These are phyloP conservation scores for Orchesella cincta DNA, from an alignment of 1,140 invertebrate species.

Conservation along the genomic window DNA sequence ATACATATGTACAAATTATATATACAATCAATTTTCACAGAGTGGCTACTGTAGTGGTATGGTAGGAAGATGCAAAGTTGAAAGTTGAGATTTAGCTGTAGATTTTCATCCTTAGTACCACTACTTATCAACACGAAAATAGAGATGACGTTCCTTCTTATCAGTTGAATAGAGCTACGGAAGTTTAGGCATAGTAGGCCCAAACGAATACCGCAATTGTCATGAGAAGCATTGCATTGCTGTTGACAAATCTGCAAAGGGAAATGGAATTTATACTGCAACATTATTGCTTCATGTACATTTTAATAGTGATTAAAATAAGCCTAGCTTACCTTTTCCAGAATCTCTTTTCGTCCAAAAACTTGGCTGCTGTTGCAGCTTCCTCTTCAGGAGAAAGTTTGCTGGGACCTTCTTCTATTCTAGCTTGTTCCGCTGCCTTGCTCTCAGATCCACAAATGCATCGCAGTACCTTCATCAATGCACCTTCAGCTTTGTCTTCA, in stretches of 20 bases:
- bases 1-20: too few species aligned
- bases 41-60: too few species aligned
- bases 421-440: constrained; percentile 30
- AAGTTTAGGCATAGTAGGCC: constrained; percentile 53
- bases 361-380: constrained; percentile 50
- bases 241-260: constrained; percentile 52
- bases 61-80: too few species aligned
- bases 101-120: too few species aligned
- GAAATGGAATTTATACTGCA: neutral
- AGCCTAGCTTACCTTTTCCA: constrained; percentile 48
- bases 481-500: constrained; percentile 13
- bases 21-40: too few species aligned
- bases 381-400: constrained; percentile 51
- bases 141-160: too few species aligned
- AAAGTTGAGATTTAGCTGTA: too few species aligned
- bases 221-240: constrained; percentile 52
- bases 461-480: neutral
- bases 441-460: constrained; percentile 35
- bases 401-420: constrained; percentile 34
- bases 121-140: too few species aligned
- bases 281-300: neutral
- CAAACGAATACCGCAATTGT: constrained; percentile 51
- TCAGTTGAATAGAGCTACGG: too few species aligned
- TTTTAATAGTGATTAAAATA: constrained; percentile 19
- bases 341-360: constrained; percentile 51